Base-by-base conservation (phyloP, 2,888 invertebrate species). In the Macroteleia sp. region DNA sequence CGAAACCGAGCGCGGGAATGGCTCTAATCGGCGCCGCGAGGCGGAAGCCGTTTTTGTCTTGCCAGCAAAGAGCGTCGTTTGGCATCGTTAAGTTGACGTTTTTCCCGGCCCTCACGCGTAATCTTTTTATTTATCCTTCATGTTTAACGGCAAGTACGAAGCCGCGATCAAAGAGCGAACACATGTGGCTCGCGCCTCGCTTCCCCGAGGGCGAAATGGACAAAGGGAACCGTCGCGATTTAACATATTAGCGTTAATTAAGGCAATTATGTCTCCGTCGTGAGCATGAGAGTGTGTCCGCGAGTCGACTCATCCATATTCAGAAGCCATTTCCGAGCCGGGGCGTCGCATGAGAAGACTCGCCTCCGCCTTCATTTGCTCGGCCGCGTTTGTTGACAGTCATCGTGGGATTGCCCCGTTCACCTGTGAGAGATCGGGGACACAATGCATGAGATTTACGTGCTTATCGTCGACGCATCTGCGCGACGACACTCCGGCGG, bases 201-300 rank as follows among this genome's bases (percentile, higher is more conserved):
- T 57, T 39, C 39, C 36, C 67, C 50, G 70, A 41, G 64, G 78
- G 59, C 67, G 80, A n/a, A n/a, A 85, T 88, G 88, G 88, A 88
- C 87, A 88, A 77, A 89, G 88, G 88, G 86, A 89, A 87, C 86
- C 89, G 88, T 88, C 89, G 89, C 89, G 90, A 89, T 91, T 90
- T 91, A 91, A 89, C 91, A 90, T 91, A 90, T 91, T 91, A 91
- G 90, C 89, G 88, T 91, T 91, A 91, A 91, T 91, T 91, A 90
- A 90, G 90, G 89, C 89, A 91, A 91, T 91, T 91, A 91, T 91
- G 91, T 91, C 90, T 86, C 90, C 88, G 85, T 82, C 83, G 88
- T 89, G 88, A 90, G 89, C 90, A 91, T 89, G 90, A 88, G 89
- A 90, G 87, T 90, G 88, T 89, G 89, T 89, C 89, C 89, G 89